phyloP scores from a whole-genome alignment of 2,797 vertebrate genomes.

The Kryptopterus vitreolus region DNA sequence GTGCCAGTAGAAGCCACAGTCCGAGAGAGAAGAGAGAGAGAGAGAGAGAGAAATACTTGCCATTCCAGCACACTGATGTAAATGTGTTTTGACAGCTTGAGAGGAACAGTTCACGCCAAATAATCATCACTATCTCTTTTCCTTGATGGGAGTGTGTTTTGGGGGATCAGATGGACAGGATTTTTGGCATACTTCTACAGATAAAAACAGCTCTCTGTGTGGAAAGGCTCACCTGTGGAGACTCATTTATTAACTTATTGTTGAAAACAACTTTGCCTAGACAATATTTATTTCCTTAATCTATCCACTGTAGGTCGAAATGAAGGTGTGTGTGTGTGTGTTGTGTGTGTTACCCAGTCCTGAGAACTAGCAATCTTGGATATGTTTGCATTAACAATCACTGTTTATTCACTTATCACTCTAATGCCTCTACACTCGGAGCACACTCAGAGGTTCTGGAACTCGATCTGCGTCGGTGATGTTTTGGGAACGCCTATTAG shows the following conservation, averaged over 20 bases:
- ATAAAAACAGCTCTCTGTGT: not conserved
- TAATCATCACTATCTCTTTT: conserved; percentile 37
- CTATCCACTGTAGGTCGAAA: not conserved
- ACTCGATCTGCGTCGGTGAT: no score
- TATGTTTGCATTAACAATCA: conserved; percentile 30
- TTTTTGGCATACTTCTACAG: conserved; percentile 3
- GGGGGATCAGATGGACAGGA: not conserved
- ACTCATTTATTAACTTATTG: not conserved
- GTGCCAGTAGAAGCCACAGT: not conserved
- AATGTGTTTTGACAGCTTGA: conserved; percentile 41
- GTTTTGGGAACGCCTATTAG: no score
- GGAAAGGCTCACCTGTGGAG: not conserved
- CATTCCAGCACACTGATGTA: conserved; percentile 34
- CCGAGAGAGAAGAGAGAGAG: no score
- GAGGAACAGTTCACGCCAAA: conserved; percentile 27
- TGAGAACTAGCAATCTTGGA: not conserved
- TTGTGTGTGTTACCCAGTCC: not conserved
- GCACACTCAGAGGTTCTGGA: no score
- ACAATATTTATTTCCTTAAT: not conserved
- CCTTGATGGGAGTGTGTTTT: conserved; percentile 13
- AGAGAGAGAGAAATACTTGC: conserved; percentile 24
- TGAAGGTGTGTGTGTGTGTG: not conserved
- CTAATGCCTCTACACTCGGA: not conserved
- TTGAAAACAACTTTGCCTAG: not conserved
- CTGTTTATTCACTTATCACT: conserved; percentile 29